phyloP scores from a whole-genome alignment of 2,113 vertebrate genomes.

The Philantomba maxwellii region DNA sequence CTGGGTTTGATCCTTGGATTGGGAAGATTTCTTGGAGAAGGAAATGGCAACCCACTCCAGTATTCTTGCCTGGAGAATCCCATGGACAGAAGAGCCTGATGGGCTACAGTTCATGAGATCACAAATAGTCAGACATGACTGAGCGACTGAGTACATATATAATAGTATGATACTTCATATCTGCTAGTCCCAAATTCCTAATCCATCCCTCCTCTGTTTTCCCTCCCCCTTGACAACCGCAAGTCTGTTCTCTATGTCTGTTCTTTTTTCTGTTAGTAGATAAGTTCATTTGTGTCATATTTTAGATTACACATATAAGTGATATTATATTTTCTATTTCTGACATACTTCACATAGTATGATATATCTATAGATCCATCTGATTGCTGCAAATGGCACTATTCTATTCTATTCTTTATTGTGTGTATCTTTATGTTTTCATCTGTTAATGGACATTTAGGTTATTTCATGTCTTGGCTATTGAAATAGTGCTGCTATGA shows the following conservation, averaged over 20 bases:
- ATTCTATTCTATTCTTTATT: not conserved
- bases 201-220: not conserved
- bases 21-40: not conserved
- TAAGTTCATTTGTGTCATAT: not conserved
- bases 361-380: not conserved
- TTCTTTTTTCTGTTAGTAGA: not conserved
- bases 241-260: not conserved
- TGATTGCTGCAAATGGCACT: not conserved
- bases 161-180: not conserved
- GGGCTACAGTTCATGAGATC: not conserved
- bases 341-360: not conserved
- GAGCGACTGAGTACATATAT: not conserved
- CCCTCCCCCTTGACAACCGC: not conserved
- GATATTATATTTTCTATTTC: not conserved
- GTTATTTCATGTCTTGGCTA: not conserved
- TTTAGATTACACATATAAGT: not conserved
- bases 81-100: not conserved
- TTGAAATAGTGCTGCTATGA: not conserved
- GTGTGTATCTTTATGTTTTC: not conserved
- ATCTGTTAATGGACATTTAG: not conserved
- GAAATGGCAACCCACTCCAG: not conserved
- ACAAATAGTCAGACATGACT: not conserved
- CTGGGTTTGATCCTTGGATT: not conserved
- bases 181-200: not conserved
- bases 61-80: not conserved